Evolutionary conservation across 2,888 invertebrate genomes (phyloP).

Genomic region (Trachelus tabidus): DNA sequence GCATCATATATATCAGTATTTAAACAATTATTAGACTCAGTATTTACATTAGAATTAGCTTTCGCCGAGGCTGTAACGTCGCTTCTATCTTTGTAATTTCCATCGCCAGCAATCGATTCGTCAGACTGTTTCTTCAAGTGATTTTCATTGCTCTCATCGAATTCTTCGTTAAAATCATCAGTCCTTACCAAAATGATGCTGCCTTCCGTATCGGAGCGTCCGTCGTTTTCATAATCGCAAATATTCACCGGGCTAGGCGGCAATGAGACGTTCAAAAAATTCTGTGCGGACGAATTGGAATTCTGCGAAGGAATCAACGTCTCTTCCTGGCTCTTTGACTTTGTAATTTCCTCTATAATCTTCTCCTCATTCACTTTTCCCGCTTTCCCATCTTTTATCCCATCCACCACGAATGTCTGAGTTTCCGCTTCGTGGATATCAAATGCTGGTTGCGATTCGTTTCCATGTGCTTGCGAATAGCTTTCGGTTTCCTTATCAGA

Average conservation of each 20-base stretch:
- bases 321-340: background rate
- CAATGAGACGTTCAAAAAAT: background rate
- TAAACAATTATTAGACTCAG: background rate
- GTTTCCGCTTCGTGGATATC: constrained; percentile 17
- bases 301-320: background rate
- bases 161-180: background rate
- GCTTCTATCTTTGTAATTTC: background rate
- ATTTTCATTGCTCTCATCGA: background rate
- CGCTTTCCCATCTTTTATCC: background rate
- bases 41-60: background rate
- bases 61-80: background rate
- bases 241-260: background rate
- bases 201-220: background rate
- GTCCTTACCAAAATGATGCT: background rate
- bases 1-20: constrained; percentile 7
- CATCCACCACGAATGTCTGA: background rate
- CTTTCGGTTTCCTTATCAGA: constrained; percentile 21
- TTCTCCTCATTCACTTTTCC: background rate
- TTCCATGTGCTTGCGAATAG: background rate
- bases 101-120: background rate
- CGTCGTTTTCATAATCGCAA: background rate
- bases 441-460: background rate
- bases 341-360: background rate
- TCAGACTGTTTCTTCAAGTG: background rate
- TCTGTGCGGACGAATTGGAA: background rate